Conservation (phyloP, 1,140 invertebrate species). For the Stegodyphus dumicola region DNA sequence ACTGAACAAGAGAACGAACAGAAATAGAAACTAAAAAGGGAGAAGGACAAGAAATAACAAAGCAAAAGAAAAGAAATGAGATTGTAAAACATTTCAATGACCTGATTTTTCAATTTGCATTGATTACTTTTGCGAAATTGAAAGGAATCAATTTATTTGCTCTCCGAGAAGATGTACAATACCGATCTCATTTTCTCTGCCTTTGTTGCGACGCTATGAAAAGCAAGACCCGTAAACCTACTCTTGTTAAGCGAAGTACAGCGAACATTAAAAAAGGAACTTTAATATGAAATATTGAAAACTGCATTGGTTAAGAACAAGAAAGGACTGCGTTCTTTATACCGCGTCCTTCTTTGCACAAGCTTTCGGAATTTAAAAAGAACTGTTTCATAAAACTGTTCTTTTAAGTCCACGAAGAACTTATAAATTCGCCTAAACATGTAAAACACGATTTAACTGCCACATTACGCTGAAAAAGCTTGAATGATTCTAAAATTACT, state of each 20-base stretch:
- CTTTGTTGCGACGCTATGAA: background rate
- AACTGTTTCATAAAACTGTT: background rate
- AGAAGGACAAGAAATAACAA: background rate
- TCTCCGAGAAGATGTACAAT: background rate
- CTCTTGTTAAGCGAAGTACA: background rate
- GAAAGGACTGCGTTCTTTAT: background rate
- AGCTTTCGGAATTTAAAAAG: background rate
- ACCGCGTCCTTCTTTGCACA: background rate
- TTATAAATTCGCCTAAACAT: too few species aligned
- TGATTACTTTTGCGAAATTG: constrained; percentile 44
- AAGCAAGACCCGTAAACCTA: background rate
- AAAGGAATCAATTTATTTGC: constrained; percentile 47
- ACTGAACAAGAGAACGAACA: background rate
- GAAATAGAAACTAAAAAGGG: background rate
- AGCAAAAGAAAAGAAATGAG: background rate
- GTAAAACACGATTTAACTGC: too few species aligned
- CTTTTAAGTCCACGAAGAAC: too few species aligned
- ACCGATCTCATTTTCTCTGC: background rate
- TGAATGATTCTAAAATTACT: too few species aligned
- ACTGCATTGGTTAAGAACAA: background rate
- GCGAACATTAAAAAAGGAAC: background rate
- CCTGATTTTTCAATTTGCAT: constrained; percentile 59
- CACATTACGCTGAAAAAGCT: too few species aligned
- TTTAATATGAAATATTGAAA: background rate
- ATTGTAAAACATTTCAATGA: constrained; percentile 49